These are phyloP conservation scores for Agrochola lota DNA, from an alignment of 2,888 invertebrate genomes.

Conservation along the genomic window DNA sequence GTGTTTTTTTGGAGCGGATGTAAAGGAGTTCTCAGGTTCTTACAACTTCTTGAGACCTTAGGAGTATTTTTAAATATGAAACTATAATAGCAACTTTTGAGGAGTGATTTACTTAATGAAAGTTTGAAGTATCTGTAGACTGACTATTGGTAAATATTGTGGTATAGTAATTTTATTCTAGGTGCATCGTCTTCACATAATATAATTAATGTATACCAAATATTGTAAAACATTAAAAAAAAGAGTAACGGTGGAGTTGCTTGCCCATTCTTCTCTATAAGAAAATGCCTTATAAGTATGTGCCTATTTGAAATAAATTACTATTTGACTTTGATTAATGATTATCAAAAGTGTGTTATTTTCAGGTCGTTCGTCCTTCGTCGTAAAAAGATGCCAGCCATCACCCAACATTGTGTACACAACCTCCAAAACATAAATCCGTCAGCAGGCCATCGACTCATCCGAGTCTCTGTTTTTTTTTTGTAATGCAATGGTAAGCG, in stretches of 20 bases:
- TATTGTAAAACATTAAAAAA: no score
- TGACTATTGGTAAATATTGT: not conserved
- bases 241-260: no score
- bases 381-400: not conserved
- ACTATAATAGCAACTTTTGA: not conserved
- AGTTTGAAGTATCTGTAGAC: not conserved
- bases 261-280: no score
- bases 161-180: no score
- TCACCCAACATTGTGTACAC: constrained; percentile 3
- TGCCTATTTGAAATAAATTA: no score
- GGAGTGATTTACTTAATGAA: not conserved
- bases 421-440: constrained; percentile 4
- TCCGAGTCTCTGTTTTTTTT: constrained; percentile 31
- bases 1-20: not conserved
- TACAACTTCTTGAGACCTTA: not conserved
- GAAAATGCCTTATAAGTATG: no score
- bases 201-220: no score
- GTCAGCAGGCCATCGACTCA: constrained; percentile 32
- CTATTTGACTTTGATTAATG: no score
- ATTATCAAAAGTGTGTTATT: not conserved
- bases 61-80: not conserved
- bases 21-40: not conserved
- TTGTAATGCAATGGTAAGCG: constrained; percentile 59
- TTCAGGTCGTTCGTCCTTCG: not conserved
- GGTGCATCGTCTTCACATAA: no score